Conservation (phyloP, 2,113 vertebrate species). For the Pollimyrus isidori region DNA sequence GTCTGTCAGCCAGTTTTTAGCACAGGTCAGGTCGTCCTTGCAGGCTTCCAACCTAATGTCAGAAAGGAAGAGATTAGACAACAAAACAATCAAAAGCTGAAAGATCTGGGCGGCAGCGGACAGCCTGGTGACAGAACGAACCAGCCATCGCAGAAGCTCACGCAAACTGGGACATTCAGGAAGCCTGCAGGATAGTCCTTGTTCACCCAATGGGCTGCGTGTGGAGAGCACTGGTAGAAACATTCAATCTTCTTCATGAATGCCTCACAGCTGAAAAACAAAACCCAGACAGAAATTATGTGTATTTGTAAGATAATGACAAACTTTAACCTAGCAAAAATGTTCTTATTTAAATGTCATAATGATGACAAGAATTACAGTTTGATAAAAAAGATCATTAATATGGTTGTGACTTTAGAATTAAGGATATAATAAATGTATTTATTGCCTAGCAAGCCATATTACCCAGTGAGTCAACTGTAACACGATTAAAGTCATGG, state of each 20-base stretch:
- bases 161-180: slow-evolving; percentile 49
- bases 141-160: slow-evolving; percentile 60
- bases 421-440: background rate
- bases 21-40: slow-evolving; percentile 50
- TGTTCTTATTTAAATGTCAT: background rate
- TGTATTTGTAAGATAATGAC: background rate
- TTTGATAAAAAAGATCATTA: background rate
- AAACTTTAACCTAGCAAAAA: background rate
- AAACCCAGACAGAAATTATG: background rate
- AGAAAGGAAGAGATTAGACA: background rate
- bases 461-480: background rate
- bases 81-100: background rate
- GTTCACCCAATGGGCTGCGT: slow-evolving; percentile 48
- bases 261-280: slow-evolving; percentile 52
- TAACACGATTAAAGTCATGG: background rate
- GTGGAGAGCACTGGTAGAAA: slow-evolving; percentile 61
- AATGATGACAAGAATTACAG: background rate
- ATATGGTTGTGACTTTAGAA: background rate
- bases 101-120: background rate
- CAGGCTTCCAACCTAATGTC: slow-evolving; percentile 58
- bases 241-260: slow-evolving; percentile 61
- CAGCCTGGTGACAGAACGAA: slow-evolving; percentile 21
- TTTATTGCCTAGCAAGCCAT: background rate
- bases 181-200: slow-evolving; percentile 38
- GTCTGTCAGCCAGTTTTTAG: slow-evolving; percentile 50